Percentiles rank a stretch among this genome's conserved stretches.
These are phyloP conservation scores for Pithys albifrons DNA, from an alignment of 2,113 vertebrate species.

Conservation along the genomic window DNA sequence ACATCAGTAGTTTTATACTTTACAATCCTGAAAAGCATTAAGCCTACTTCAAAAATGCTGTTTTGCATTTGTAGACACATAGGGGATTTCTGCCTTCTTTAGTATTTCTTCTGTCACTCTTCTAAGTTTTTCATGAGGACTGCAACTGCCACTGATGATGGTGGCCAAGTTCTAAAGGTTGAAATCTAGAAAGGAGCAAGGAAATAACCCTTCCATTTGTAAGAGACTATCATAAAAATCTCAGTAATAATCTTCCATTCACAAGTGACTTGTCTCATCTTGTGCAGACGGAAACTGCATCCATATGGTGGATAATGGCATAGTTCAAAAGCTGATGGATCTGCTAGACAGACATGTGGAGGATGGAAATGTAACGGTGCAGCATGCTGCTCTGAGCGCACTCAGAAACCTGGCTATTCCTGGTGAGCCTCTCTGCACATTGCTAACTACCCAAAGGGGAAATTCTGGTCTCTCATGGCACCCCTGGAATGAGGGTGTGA, in stretches of 20 bases:
- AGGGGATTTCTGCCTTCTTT: neutral
- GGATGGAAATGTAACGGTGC: constrained; percentile 95
- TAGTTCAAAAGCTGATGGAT: constrained; percentile 93
- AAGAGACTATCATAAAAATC: neutral
- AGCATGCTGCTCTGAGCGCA: constrained; percentile 95
- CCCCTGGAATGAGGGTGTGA: neutral
- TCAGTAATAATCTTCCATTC: neutral
- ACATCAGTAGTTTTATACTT: neutral
- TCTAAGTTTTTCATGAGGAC: neutral
- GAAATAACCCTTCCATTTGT: neutral
- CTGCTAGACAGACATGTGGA: constrained; percentile 93
- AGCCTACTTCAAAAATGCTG: neutral
- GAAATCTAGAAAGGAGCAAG: neutral
- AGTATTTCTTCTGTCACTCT: neutral
- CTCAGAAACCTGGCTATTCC: constrained; percentile 96
- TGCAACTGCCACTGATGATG: neutral
- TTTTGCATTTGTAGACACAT: neutral
- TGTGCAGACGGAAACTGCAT: constrained; percentile 93
- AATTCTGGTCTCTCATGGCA: neutral
- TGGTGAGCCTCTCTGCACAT: constrained; percentile 73
- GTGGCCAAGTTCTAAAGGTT: neutral
- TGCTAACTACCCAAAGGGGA: neutral
- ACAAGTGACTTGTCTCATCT: constrained; percentile 43
- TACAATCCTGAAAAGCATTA: neutral
- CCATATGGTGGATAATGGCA: constrained; percentile 97